phyloP scores from a whole-genome alignment of 2,797 vertebrate genomes.

The Distichodus sexfasciatus region DNA sequence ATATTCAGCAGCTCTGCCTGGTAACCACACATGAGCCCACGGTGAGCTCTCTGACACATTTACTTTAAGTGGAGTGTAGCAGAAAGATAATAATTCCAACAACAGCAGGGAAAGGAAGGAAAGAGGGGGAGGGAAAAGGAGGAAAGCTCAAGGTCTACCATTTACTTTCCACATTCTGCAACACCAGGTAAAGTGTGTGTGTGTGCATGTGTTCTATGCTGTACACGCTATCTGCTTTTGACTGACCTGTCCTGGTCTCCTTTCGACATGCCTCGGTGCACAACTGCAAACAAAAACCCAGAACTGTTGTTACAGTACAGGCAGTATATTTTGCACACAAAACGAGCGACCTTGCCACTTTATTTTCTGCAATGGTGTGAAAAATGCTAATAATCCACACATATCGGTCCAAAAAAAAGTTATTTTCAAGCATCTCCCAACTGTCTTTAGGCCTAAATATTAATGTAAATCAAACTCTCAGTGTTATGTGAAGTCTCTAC shows the following conservation, averaged over 20 bases:
- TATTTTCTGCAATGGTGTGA: background rate
- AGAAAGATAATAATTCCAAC: background rate
- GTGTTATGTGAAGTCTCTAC: too few relatives aligned
- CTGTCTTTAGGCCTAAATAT: background rate
- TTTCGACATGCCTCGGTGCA: background rate
- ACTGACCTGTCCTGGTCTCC: background rate
- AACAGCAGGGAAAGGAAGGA: too few relatives aligned
- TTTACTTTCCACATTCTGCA: too few relatives aligned
- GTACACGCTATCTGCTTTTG: too few relatives aligned
- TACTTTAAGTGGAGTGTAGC: background rate
- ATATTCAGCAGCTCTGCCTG: constrained; percentile 74
- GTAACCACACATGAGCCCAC: constrained; percentile 57
- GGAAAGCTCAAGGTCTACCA: too few relatives aligned
- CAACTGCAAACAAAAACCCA: background rate
- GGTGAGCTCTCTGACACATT: background rate
- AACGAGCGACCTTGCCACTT: background rate
- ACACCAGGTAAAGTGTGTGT: too few relatives aligned
- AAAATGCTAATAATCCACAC: background rate
- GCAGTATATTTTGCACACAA: background rate
- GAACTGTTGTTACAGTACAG: background rate
- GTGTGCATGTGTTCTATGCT: too few relatives aligned
- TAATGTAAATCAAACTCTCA: too few relatives aligned
- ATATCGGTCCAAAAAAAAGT: background rate
- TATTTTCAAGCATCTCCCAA: background rate
- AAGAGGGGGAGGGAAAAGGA: background rate